Evolutionary conservation across 2,797 vertebrate genomes (phyloP).

Genomic region (Lepus oiostolus): DNA sequence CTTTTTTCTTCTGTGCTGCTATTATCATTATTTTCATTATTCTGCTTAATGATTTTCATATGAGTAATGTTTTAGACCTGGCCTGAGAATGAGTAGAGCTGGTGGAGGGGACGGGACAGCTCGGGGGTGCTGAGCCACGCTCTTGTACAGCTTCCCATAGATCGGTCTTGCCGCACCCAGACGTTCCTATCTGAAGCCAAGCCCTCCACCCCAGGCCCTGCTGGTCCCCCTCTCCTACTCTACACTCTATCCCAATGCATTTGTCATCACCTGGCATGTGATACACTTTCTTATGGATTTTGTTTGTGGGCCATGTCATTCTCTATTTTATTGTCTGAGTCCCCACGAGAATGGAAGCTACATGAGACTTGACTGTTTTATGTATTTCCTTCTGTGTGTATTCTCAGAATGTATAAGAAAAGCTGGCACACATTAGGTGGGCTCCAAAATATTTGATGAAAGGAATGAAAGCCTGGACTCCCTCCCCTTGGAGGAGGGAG

Average conservation of each 20-base stretch:
- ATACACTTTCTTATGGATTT: neutral
- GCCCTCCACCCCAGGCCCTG: neutral
- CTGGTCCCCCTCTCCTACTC: neutral
- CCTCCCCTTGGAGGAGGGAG: neutral
- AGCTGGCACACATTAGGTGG: neutral
- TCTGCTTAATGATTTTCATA: neutral
- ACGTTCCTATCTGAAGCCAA: neutral
- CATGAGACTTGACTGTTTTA: neutral
- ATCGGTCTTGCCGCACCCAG: neutral
- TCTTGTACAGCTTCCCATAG: neutral
- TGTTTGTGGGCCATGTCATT: neutral
- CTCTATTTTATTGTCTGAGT: neutral
- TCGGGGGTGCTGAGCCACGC: accelerated
- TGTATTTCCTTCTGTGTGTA: neutral
- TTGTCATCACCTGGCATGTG: neutral
- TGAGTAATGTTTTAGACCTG: neutral
- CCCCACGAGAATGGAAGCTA: neutral
- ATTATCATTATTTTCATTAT: neutral
- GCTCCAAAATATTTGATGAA: neutral
- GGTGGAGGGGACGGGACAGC: neutral
- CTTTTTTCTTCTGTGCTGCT: neutral
- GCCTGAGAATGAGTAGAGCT: neutral
- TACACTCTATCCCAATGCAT: neutral
- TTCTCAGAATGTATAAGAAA: neutral
- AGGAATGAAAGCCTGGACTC: neutral